Conservation (phyloP, 2,888 invertebrate genomes). For the Volucella inanis region DNA sequence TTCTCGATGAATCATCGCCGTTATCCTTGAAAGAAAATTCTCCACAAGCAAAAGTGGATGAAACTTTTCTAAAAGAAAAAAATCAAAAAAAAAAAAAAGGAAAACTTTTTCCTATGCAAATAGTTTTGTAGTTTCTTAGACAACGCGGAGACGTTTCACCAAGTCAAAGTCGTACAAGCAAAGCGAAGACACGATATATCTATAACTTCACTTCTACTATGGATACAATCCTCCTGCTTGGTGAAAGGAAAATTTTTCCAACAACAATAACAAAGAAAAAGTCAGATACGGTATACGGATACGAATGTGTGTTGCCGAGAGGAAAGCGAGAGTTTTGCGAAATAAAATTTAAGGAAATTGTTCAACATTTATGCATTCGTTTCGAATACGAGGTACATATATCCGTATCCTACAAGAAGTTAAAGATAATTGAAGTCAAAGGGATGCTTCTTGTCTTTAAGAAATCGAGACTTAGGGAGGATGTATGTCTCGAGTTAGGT, state of each 20-base stretch:
- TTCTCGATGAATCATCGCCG: conserved; percentile 55
- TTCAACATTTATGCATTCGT: conserved; percentile 50
- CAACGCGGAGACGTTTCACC: conserved; percentile 64
- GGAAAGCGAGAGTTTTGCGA: conserved; percentile 60
- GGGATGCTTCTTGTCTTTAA: neutral
- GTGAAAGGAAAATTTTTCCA: conserved; percentile 65
- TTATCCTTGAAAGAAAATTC: conserved; percentile 68
- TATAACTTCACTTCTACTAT: conserved; percentile 20
- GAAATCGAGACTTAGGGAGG: too few relatives aligned
- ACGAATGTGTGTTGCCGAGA: conserved; percentile 13
- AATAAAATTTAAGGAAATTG: conserved; percentile 54
- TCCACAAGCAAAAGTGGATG: conserved; percentile 59
- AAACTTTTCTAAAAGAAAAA: conserved; percentile 42
- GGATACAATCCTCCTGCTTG: conserved; percentile 52
- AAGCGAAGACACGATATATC: conserved; percentile 16
- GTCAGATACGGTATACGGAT: conserved; percentile 21
- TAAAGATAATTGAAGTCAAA: conserved; percentile 12
- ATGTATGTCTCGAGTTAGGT: too few relatives aligned
- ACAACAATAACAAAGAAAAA: conserved; percentile 31
- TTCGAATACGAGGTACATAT: too few relatives aligned
- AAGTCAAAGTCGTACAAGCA: conserved; percentile 35
- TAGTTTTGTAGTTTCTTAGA: conserved; percentile 71
- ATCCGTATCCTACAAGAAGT: neutral
- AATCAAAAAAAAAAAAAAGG: neutral
- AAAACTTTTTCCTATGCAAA: conserved; percentile 67